Conservation (phyloP, 2,113 vertebrate genomes). For the Rhizomys pruinosus region DNA sequence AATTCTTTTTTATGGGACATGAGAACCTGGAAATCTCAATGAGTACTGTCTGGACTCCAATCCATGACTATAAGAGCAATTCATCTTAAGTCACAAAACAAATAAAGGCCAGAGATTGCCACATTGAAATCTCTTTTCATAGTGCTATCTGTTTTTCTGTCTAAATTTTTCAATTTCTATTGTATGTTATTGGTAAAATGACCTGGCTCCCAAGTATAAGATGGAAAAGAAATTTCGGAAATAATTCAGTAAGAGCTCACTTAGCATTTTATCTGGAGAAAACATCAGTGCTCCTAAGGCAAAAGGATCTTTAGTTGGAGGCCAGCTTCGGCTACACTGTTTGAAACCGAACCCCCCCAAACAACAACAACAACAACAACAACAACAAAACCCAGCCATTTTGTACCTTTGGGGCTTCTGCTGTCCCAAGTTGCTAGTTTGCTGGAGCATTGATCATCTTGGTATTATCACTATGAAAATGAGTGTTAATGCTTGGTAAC, state of each 20-base stretch:
- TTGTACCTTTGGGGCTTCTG: background rate
- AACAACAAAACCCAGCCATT: no score
- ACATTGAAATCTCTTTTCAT: no score
- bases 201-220: background rate
- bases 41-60: background rate
- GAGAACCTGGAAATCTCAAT: background rate
- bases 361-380: no score
- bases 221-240: constrained; percentile 46
- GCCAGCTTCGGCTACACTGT: background rate
- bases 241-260: background rate
- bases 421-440: constrained; percentile 5
- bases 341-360: background rate
- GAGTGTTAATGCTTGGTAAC: background rate
- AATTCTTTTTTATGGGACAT: background rate
- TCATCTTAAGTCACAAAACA: constrained; percentile 21
- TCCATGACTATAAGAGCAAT: background rate
- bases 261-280: constrained; percentile 1
- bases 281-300: background rate
- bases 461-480: background rate
- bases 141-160: constrained; percentile 13
- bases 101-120: background rate
- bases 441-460: background rate
- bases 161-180: constrained; percentile 1
- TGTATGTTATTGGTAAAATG: constrained; percentile 37
- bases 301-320: background rate